Evolutionary conservation across 2,113 vertebrate genomes (phyloP).

Genomic region (Spermophilus dauricus): DNA sequence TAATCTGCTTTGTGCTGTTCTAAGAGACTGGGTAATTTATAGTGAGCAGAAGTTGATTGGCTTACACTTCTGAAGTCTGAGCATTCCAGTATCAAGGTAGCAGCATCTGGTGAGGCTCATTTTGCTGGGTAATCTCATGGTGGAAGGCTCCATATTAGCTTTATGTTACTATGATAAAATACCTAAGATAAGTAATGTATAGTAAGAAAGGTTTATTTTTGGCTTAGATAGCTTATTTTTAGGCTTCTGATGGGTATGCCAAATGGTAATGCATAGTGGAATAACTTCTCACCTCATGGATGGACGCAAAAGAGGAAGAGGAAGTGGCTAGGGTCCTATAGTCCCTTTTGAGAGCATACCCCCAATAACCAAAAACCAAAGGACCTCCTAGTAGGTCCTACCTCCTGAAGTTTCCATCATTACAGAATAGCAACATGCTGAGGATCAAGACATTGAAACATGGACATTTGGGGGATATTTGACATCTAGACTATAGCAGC

Average conservation of each 20-base stretch:
- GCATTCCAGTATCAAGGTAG: neutral
- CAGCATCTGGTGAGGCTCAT: neutral
- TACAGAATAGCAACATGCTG: no score
- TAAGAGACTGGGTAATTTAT: neutral
- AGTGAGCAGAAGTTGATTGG: neutral
- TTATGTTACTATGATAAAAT: neutral
- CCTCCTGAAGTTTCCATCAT: neutral
- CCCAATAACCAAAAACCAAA: neutral
- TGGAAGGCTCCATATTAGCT: neutral
- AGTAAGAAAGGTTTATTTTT: no score
- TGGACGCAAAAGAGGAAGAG: neutral
- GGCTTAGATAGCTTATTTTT: neutral
- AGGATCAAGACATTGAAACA: no score
- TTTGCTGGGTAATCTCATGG: neutral
- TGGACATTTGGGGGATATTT: neutral
- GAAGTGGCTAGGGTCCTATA: neutral
- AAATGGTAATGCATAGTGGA: neutral
- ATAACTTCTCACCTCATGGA: neutral
- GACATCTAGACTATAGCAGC: neutral
- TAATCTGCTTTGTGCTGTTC: neutral
- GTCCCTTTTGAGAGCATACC: neutral
- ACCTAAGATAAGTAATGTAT: no score
- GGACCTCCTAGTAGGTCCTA: no score
- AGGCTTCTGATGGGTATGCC: neutral
- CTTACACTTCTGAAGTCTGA: neutral